These are phyloP conservation scores for Helicoverpa assulta DNA, from an alignment of 2,888 invertebrate species.

Conservation along the genomic window DNA sequence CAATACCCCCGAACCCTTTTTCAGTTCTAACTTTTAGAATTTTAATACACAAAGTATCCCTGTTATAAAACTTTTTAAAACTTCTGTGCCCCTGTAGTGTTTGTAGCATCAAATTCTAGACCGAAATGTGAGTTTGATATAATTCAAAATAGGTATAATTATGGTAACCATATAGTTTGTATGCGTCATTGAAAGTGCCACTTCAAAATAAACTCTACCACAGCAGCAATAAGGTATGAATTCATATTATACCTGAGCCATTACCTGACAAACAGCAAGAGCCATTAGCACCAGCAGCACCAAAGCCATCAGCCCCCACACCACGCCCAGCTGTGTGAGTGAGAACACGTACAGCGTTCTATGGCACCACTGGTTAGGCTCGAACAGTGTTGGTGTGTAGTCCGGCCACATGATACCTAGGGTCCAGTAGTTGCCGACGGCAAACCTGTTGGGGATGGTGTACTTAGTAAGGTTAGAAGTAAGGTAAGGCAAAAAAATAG, in stretches of 20 bases:
- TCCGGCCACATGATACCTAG: conserved; percentile 94
- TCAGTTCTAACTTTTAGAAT: conserved; percentile 31
- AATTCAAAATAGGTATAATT: not conserved
- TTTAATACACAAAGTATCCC: conserved; percentile 29
- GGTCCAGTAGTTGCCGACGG: conserved; percentile 95
- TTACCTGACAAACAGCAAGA: conserved; percentile 92
- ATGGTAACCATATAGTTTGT: not conserved
- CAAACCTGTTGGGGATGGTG: conserved; percentile 86
- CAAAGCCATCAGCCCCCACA: conserved; percentile 91
- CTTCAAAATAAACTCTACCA: not conserved
- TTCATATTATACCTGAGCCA: conserved; percentile 54
- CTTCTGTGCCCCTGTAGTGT: not conserved
- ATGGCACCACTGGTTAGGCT: conserved; percentile 95
- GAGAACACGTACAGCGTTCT: conserved; percentile 94
- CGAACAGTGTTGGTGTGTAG: conserved; percentile 92
- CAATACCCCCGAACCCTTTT: conserved; percentile 41
- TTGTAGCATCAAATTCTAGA: not conserved
- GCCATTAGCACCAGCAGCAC: conserved; percentile 90
- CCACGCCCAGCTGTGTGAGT: conserved; percentile 92
- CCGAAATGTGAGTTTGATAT: not conserved
- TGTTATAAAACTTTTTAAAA: conserved; percentile 14
- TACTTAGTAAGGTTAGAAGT: not conserved
- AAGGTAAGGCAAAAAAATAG: too few species aligned
- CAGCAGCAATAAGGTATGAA: conserved; percentile 16
- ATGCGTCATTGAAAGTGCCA: too few species aligned